phyloP scores from a whole-genome alignment of 2,888 invertebrate species.

The Conomelus anceps region DNA sequence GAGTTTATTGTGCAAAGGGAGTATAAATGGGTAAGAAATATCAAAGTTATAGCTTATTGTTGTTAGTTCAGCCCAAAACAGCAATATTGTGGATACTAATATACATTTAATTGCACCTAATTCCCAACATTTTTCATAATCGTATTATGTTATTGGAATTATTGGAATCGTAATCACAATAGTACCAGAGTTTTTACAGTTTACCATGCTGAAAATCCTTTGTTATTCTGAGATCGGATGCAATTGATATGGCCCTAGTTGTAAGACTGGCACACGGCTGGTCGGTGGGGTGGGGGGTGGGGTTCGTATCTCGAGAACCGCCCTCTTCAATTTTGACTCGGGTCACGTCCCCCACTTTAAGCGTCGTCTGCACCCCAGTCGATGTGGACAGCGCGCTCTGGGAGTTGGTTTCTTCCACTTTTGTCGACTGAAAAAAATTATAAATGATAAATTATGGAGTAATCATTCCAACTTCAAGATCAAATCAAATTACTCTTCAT shows the following conservation, averaged over 20 bases:
- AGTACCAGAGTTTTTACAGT: not conserved
- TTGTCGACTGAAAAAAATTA: not conserved
- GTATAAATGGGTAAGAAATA: too few relatives aligned
- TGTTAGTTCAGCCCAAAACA: too few relatives aligned
- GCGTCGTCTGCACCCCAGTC: not conserved
- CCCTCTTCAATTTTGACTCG: not conserved
- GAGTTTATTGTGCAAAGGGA: too few relatives aligned
- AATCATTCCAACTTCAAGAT: too few relatives aligned
- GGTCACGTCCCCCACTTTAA: not conserved
- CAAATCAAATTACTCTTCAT: not conserved
- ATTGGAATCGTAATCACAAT: not conserved
- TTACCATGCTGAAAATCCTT: not conserved
- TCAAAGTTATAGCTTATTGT: too few relatives aligned
- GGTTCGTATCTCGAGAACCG: too few relatives aligned
- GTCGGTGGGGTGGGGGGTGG: not conserved
- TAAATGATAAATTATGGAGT: not conserved
- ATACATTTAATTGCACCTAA: too few relatives aligned
- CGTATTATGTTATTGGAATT: too few relatives aligned
- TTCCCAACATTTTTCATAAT: too few relatives aligned
- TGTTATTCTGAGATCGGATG: not conserved
- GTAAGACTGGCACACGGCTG: not conserved
- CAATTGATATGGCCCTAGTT: not conserved
- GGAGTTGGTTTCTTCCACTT: not conserved
- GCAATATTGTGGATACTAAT: too few relatives aligned
- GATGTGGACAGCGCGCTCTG: not conserved